Conservation (phyloP, 92 coral and sea anemone species). For the Ricordea florida region DNA sequence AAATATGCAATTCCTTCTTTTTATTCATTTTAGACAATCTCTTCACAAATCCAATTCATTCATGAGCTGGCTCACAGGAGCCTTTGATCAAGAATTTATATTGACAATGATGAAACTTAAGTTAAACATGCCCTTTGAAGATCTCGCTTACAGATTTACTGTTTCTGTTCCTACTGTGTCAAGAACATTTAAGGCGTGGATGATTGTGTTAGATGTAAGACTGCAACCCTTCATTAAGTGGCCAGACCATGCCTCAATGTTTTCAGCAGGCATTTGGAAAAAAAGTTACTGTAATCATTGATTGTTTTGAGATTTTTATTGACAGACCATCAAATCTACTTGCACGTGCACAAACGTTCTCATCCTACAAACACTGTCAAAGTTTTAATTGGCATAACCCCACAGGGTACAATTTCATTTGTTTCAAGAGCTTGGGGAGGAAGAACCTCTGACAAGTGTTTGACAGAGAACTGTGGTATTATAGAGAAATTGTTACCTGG, state of each 20-base stretch:
- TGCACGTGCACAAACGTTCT: conserved; percentile 10
- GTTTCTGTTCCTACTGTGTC: not conserved
- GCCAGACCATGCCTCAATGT: conserved; percentile 37
- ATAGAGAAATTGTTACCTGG: conserved; percentile 2
- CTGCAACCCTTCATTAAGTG: not conserved
- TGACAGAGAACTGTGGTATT: conserved; percentile 13
- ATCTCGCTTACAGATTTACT: not conserved
- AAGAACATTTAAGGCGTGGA: not conserved
- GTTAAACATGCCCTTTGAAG: not conserved
- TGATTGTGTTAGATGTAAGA: not conserved
- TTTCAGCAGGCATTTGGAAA: conserved; percentile 26
- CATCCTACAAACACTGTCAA: conserved; percentile 35
- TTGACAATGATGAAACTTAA: conserved; percentile 8
- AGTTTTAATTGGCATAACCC: conserved; percentile 31
- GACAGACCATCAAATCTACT: not conserved
- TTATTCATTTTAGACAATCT: no score
- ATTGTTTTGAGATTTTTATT: conserved; percentile 2
- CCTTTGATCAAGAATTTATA: not conserved
- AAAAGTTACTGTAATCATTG: conserved; percentile 2
- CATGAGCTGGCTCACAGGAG: no score
- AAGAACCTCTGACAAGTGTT: conserved; percentile 7
- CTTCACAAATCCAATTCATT: no score
- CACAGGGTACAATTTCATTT: not conserved
- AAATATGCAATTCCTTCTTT: no score
- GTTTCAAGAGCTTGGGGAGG: not conserved